Conservation (phyloP, 1,140 invertebrate species). For the Eufriesea mexicana region DNA sequence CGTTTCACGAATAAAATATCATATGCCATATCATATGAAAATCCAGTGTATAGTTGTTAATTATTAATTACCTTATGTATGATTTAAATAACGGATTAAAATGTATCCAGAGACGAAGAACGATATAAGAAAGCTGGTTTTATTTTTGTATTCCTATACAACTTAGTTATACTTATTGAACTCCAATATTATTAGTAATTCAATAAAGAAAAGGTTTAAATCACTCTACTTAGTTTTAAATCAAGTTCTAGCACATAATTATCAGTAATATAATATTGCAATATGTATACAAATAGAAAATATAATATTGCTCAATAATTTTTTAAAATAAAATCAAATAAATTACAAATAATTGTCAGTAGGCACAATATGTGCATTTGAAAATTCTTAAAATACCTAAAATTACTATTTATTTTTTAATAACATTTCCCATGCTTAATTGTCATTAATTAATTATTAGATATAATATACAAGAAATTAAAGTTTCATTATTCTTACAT, state of each 20-base stretch:
- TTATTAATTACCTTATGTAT: not conserved
- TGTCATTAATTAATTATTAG: constrained; percentile 1
- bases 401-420: not conserved
- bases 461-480: not conserved
- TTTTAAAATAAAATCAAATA: not conserved
- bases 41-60: not conserved
- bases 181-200: constrained; percentile 28
- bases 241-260: constrained; percentile 8
- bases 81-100: not conserved
- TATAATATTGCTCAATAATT: constrained; percentile 1
- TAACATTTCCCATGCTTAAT: not conserved
- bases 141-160: not conserved
- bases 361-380: no score
- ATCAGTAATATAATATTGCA: constrained; percentile 28
- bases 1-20: constrained; percentile 48
- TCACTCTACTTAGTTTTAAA: constrained; percentile 23
- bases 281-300: constrained; percentile 1
- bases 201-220: constrained; percentile 53
- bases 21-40: constrained; percentile 21
- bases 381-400: not conserved
- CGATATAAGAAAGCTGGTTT: not conserved
- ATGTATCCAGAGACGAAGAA: not conserved
- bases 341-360: no score
- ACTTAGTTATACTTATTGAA: constrained; percentile 48
- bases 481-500: not conserved